phyloP scores from a whole-genome alignment of 2,888 invertebrate species.

The Antheraea assamensis region DNA sequence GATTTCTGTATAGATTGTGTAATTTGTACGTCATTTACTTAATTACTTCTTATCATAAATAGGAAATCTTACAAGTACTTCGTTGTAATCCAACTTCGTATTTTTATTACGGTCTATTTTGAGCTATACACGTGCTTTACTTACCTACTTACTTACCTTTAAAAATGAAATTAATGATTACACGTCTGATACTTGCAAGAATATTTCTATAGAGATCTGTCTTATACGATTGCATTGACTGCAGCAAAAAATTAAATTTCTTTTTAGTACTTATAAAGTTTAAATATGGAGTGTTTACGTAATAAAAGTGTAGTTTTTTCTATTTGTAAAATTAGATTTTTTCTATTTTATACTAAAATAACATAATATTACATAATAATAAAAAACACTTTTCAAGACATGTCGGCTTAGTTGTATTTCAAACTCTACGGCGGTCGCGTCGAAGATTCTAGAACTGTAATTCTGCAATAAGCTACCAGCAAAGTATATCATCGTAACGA shows the following conservation, averaged over 20 bases:
- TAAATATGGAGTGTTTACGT: not conserved
- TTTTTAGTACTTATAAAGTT: not conserved
- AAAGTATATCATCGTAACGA: not conserved
- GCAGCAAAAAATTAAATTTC: too few species aligned
- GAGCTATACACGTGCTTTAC: not conserved
- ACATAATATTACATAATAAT: not conserved
- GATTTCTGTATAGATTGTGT: not conserved
- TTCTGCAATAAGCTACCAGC: not conserved
- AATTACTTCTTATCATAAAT: not conserved
- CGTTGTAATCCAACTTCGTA: not conserved
- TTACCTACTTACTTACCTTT: not conserved
- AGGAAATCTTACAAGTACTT: not conserved
- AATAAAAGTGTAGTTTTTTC: not conserved
- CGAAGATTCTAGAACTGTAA: too few species aligned
- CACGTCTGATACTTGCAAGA: not conserved
- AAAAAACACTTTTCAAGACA: not conserved
- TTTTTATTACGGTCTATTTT: not conserved
- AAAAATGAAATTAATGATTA: not conserved
- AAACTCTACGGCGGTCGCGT: too few species aligned
- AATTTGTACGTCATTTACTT: not conserved
- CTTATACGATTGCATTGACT: not conserved
- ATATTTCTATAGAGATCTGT: not conserved
- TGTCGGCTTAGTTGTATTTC: not conserved
- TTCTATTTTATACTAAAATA: not conserved
- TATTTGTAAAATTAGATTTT: too few species aligned